phyloP scores from a whole-genome alignment of 1,140 invertebrate genomes.

The Bursaphelenchus mucronatus region DNA sequence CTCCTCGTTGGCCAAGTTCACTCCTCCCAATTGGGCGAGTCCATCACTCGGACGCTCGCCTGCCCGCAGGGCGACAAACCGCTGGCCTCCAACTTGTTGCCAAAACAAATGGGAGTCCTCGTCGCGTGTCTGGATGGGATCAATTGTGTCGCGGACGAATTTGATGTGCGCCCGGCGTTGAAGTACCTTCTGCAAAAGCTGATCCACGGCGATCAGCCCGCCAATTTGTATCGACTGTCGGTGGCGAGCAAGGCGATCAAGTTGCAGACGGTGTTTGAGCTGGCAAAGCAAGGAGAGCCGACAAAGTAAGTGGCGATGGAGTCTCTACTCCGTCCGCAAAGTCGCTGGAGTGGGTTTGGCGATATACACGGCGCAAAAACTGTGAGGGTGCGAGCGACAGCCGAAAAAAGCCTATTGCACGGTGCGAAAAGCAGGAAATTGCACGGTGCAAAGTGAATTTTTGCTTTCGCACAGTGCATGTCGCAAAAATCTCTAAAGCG shows the following conservation, averaged over 20 bases:
- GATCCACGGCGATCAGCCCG: conserved; percentile 5
- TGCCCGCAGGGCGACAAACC: neutral
- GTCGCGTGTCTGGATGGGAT: conserved; percentile 23
- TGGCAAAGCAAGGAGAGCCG: conserved; percentile 12
- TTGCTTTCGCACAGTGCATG: no score
- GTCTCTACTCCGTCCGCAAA: no score
- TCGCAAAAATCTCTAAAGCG: no score
- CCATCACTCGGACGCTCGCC: neutral
- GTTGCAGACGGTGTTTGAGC: conserved; percentile 9
- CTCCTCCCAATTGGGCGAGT: neutral
- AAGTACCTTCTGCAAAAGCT: conserved; percentile 30
- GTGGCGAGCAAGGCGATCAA: conserved; percentile 16
- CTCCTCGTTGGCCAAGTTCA: conserved; percentile 4
- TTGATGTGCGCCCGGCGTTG: conserved; percentile 25
- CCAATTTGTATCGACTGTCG: neutral
- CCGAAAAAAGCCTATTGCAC: no score
- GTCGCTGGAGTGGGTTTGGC: no score
- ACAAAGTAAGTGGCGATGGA: conserved; percentile 12
- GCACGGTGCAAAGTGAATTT: no score
- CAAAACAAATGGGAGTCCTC: conserved; percentile 10
- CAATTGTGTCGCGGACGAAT: conserved; percentile 21
- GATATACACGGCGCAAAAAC: no score
- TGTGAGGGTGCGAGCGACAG: no score
- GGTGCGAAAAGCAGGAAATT: no score
- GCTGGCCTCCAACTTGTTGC: neutral